phyloP scores from a whole-genome alignment of 2,797 vertebrate genomes.

The Eremophila alpestris region DNA sequence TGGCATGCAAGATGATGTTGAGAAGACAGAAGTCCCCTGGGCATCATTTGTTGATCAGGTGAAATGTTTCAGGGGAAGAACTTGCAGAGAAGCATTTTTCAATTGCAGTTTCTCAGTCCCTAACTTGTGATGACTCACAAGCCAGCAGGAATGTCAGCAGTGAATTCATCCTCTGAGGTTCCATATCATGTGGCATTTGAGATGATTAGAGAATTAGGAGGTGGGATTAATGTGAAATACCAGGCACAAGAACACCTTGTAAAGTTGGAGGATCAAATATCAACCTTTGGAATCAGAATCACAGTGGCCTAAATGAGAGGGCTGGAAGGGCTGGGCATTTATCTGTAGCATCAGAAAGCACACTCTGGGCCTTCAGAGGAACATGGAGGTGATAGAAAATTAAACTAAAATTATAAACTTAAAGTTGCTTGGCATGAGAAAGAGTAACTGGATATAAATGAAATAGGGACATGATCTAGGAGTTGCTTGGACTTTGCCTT shows the following conservation, averaged over 20 bases:
- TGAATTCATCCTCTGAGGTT: conserved; percentile 31
- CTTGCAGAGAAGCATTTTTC: conserved; percentile 21
- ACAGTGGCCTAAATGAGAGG: background rate
- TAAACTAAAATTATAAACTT: background rate
- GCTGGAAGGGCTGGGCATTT: background rate
- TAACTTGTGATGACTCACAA: conserved; percentile 4
- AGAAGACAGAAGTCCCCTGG: background rate
- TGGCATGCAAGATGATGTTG: background rate
- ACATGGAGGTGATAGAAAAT: background rate
- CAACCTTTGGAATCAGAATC: conserved; percentile 9
- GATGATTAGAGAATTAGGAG: conserved; percentile 43
- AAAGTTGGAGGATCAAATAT: conserved; percentile 11
- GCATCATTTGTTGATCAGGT: conserved; percentile 4
- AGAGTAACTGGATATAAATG: background rate
- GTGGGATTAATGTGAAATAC: conserved; percentile 39
- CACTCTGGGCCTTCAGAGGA: background rate
- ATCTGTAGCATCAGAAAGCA: background rate
- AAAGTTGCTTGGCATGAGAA: background rate
- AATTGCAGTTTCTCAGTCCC: background rate
- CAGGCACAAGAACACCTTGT: background rate
- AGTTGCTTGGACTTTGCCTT: background rate
- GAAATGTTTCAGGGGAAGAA: background rate
- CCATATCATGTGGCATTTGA: conserved; percentile 33
- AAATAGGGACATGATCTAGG: background rate
- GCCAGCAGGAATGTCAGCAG: background rate